Percentiles rank a stretch among this genome's conserved stretches.
Conservation (phyloP, 2,888 invertebrate genomes). For the Macropis europaea region DNA sequence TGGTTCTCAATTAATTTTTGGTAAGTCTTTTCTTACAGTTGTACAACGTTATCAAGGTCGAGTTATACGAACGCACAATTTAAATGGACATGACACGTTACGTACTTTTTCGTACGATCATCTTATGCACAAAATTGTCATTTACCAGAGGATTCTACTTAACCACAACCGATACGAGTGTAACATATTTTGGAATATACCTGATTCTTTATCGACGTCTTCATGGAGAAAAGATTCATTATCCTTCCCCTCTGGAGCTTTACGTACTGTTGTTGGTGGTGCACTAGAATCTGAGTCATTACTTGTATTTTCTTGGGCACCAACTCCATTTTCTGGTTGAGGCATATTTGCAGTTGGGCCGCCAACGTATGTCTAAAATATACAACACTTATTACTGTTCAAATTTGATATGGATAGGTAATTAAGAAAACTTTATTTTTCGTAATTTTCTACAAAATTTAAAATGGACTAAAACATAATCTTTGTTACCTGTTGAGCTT, state of each 20-base stretch:
- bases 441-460: no score
- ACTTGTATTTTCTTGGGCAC: constrained; percentile 61
- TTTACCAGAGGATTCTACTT: constrained; percentile 72
- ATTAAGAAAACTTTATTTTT: no score
- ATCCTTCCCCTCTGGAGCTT: constrained; percentile 91
- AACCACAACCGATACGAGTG: constrained; percentile 76
- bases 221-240: constrained; percentile 85
- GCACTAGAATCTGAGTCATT: constrained; percentile 72
- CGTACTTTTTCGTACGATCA: constrained; percentile 30
- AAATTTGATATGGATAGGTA: no score
- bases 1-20: background rate
- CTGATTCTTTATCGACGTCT: constrained; percentile 82
- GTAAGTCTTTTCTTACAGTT: background rate
- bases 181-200: constrained; percentile 73
- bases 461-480: no score
- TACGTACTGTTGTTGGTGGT: constrained; percentile 81
- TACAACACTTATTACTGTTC: background rate
- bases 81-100: constrained; percentile 33
- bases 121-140: constrained; percentile 63
- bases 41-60: constrained; percentile 31
- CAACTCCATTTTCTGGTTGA: constrained; percentile 67
- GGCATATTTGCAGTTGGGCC: constrained; percentile 65
- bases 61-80: constrained; percentile 35
- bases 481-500: constrained; percentile 82
- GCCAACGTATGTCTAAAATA: constrained; percentile 69